Percentiles rank a stretch among this genome's conserved stretches.
Conservation (phyloP, 2,888 invertebrate species). For the Altica lythri region DNA sequence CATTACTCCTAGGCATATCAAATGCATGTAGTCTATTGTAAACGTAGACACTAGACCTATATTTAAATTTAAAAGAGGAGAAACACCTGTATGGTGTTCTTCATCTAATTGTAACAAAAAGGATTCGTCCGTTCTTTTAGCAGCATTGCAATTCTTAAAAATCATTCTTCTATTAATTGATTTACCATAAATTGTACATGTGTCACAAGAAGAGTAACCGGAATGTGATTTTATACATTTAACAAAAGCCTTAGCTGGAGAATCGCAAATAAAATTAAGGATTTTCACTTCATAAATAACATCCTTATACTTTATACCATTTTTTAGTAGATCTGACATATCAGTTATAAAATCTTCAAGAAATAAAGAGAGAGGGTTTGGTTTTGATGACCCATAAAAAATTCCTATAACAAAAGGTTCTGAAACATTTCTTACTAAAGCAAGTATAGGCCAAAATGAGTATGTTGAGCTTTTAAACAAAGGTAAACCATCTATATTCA, state of each 20-base stretch:
- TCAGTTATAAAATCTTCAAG: conserved; percentile 33
- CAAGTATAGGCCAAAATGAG: conserved; percentile 30
- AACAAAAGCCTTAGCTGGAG: conserved; percentile 35
- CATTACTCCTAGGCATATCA: conserved; percentile 24
- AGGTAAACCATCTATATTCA: conserved; percentile 34
- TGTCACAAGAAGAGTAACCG: conserved; percentile 36
- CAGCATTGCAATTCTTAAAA: conserved; percentile 7
- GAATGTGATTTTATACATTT: conserved; percentile 33
- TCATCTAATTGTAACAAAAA: conserved; percentile 24
- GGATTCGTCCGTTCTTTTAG: conserved; percentile 25
- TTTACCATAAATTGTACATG: conserved; percentile 30
- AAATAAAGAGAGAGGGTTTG: conserved; percentile 26
- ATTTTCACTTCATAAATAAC: conserved; percentile 24
- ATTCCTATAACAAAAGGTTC: conserved; percentile 14
- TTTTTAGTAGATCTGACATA: conserved; percentile 12
- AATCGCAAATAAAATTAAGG: conserved; percentile 35
- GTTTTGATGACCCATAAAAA: conserved; percentile 35
- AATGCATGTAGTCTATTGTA: conserved; percentile 31
- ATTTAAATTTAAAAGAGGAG: conserved; percentile 20
- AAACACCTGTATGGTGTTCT: conserved; percentile 28
- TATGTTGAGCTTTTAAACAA: conserved; percentile 24
- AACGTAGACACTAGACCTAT: conserved; percentile 27
- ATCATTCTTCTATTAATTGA: conserved; percentile 18
- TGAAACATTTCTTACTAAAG: conserved; percentile 19
- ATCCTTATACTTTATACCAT: conserved; percentile 14